Evolutionary conservation across 2,797 vertebrate genomes (phyloP).

Genomic region (Naso thynnoides): DNA sequence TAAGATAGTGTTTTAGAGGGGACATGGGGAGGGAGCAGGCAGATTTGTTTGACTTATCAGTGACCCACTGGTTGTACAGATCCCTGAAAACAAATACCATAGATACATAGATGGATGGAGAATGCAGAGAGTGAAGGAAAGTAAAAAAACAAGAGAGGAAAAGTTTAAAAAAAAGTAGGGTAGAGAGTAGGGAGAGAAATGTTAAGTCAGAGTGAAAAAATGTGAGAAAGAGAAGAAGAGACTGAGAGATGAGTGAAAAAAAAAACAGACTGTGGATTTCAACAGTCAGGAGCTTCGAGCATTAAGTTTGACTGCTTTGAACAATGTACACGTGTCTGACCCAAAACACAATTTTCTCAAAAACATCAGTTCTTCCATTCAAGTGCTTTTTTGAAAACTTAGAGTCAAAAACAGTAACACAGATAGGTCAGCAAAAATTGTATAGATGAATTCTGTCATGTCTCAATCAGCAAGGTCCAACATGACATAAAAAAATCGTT

Average conservation of each 20-base stretch:
- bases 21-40: neutral
- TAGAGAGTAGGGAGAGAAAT: neutral
- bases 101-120: neutral
- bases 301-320: neutral
- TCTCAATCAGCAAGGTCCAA: neutral
- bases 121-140: constrained; percentile 21
- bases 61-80: constrained; percentile 46
- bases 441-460: neutral
- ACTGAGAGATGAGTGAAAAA: constrained; percentile 23
- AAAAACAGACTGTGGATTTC: constrained; percentile 3
- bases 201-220: neutral
- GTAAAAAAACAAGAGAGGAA: neutral
- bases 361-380: neutral
- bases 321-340: constrained; percentile 8
- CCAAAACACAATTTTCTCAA: neutral
- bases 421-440: neutral
- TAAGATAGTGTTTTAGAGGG: constrained; percentile 5
- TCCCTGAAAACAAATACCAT: constrained; percentile 50
- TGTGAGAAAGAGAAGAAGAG: neutral
- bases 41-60: constrained; percentile 60
- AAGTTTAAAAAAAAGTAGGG: neutral
- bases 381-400: too few species aligned
- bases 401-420: neutral
- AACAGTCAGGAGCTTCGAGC: constrained; percentile 15
- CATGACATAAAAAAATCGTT: neutral